Evolutionary conservation across 2,888 invertebrate genomes (phyloP).

Genomic region (Ochlodes sylvanus): DNA sequence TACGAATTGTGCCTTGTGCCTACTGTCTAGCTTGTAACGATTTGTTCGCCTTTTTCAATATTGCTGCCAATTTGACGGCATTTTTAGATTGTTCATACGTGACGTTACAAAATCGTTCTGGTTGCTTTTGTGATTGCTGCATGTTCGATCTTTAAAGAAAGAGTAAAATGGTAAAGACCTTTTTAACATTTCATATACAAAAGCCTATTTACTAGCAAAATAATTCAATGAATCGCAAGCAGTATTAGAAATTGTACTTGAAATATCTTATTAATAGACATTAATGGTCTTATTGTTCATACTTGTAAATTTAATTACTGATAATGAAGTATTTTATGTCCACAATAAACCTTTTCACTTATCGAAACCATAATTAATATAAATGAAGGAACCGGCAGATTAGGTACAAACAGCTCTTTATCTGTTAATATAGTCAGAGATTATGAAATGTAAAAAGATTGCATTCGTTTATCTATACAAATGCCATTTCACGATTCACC

Average conservation of each 20-base stretch:
- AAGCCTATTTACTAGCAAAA: background rate
- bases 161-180: no score
- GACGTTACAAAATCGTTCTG: background rate
- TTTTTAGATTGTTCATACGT: conserved; percentile 20
- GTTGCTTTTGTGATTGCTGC: background rate
- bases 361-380: conserved; percentile 28
- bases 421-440: conserved; percentile 40
- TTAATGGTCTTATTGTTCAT: conserved; percentile 7
- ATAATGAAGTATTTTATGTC: conserved; percentile 28
- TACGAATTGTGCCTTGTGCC: conserved; percentile 70
- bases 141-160: background rate
- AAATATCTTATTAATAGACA: conserved; percentile 6
- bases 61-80: conserved; percentile 26
- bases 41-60: conserved; percentile 61
- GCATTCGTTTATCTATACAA: conserved; percentile 34
- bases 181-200: no score
- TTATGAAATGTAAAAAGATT: conserved; percentile 32
- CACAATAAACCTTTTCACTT: conserved; percentile 33
- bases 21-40: conserved; percentile 62
- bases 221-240: background rate
- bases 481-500: conserved; percentile 33
- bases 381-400: conserved; percentile 29
- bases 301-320: conserved; percentile 29
- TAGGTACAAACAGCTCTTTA: conserved; percentile 33
- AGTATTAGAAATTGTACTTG: background rate